A percentile compares a stretch with the other conserved stretches of the same genome.
Conservation (phyloP, 2,797 vertebrate genomes). For the Simalia tracyae region DNA sequence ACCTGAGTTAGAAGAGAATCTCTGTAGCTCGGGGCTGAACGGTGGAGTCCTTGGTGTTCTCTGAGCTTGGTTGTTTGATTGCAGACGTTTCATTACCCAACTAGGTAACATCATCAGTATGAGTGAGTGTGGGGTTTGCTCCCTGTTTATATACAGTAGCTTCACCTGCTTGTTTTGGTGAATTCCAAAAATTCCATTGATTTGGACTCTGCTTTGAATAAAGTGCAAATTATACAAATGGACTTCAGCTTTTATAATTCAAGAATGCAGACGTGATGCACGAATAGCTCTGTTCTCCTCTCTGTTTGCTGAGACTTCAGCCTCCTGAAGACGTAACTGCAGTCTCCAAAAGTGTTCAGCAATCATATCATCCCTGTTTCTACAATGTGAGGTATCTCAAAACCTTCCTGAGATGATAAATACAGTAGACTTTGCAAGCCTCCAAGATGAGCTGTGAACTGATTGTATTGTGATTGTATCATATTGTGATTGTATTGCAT, state of each 20-base stretch:
- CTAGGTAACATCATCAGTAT: too few relatives aligned
- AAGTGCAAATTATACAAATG: not conserved
- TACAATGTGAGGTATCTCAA: not conserved
- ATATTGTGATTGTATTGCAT: too few relatives aligned
- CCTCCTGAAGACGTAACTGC: not conserved
- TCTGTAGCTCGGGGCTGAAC: too few relatives aligned
- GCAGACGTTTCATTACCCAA: too few relatives aligned
- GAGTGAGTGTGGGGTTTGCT: too few relatives aligned
- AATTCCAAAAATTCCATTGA: not conserved
- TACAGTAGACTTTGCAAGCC: not conserved
- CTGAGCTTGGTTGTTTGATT: too few relatives aligned
- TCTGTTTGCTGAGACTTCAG: not conserved
- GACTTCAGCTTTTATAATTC: not conserved
- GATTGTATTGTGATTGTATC: not conserved
- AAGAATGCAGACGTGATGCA: not conserved
- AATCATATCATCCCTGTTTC: not conserved
- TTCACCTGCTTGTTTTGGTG: too few relatives aligned
- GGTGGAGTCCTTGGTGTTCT: too few relatives aligned
- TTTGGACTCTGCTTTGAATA: not conserved
- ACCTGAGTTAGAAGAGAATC: too few relatives aligned
- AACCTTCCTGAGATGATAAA: conserved; percentile 16
- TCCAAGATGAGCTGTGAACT: not conserved
- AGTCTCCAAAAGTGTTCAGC: not conserved
- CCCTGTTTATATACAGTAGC: too few relatives aligned
- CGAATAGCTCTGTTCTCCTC: not conserved